These are phyloP conservation scores for Desoria tigrina DNA, from an alignment of 2,888 invertebrate genomes.

Conservation along the genomic window DNA sequence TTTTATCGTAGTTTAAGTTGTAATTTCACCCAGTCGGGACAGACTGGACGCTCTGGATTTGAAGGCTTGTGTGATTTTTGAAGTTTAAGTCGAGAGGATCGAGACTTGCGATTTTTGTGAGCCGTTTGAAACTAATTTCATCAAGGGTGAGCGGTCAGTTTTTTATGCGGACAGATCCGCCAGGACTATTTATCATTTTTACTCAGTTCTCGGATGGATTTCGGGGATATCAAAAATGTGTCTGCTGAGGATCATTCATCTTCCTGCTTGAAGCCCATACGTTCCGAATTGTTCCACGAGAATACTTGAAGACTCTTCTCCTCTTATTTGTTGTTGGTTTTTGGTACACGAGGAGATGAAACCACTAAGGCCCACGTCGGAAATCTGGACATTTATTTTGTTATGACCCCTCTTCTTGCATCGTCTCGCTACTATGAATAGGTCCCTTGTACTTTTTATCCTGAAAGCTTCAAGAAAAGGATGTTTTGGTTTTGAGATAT, in stretches of 20 bases:
- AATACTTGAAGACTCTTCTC: too few relatives aligned
- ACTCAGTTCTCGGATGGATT: not conserved
- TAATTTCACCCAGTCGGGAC: not conserved
- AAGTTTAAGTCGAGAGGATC: not conserved
- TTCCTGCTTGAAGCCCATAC: not conserved
- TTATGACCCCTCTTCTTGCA: too few relatives aligned
- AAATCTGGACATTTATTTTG: too few relatives aligned
- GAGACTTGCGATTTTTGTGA: too few relatives aligned
- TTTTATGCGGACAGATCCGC: not conserved
- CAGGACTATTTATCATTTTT: slow-evolving; percentile 12
- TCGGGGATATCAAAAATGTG: slow-evolving; percentile 1
- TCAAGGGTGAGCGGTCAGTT: not conserved
- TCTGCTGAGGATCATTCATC: slow-evolving; percentile 10
- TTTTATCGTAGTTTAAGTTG: not conserved
- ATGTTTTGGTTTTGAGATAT: too few relatives aligned
- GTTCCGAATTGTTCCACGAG: too few relatives aligned
- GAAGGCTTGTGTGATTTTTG: not conserved
- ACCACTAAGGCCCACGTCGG: too few relatives aligned
- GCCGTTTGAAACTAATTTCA: not conserved
- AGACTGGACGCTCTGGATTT: not conserved
- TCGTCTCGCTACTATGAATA: too few relatives aligned
- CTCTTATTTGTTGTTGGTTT: too few relatives aligned
- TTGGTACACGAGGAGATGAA: too few relatives aligned
- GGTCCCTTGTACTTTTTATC: too few relatives aligned
- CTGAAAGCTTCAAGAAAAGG: too few relatives aligned